phyloP scores from a whole-genome alignment of 2,113 vertebrate genomes.

The Pedetes capensis region DNA sequence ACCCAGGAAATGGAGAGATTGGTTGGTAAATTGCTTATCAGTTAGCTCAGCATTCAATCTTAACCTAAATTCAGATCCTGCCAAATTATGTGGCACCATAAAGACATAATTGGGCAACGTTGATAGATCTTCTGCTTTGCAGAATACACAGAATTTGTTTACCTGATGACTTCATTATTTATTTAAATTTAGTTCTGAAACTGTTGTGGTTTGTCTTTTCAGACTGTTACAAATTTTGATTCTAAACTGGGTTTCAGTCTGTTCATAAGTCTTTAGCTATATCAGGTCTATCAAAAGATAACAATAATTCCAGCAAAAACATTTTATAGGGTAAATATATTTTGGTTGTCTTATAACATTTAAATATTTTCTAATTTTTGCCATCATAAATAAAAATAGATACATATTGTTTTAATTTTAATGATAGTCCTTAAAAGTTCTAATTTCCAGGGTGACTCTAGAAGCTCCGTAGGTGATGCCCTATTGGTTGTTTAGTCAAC shows the following conservation, averaged over 20 bases:
- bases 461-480: neutral
- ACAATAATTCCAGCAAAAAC: neutral
- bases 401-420: slow-evolving; percentile 25
- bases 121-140: neutral
- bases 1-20: neutral
- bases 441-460: neutral
- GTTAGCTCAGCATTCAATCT: neutral
- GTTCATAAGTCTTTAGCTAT: slow-evolving; percentile 23
- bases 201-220: neutral
- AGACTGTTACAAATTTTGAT: slow-evolving; percentile 3
- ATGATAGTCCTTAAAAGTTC: neutral
- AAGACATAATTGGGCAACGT: neutral
- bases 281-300: neutral
- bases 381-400: neutral
- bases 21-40: neutral
- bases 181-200: slow-evolving; percentile 37
- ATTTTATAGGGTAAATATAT: slow-evolving; percentile 32
- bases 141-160: neutral
- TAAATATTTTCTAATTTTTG: neutral
- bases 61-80: slow-evolving; percentile 8
- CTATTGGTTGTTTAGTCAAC: neutral
- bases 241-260: slow-evolving; percentile 25
- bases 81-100: neutral
- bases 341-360: slow-evolving; percentile 1
- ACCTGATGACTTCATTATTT: slow-evolving; percentile 41